Percentiles rank a stretch among this genome's conserved stretches.
Conservation (phyloP, 2,888 invertebrate genomes). For the Cryptocheilus praepositus region DNA sequence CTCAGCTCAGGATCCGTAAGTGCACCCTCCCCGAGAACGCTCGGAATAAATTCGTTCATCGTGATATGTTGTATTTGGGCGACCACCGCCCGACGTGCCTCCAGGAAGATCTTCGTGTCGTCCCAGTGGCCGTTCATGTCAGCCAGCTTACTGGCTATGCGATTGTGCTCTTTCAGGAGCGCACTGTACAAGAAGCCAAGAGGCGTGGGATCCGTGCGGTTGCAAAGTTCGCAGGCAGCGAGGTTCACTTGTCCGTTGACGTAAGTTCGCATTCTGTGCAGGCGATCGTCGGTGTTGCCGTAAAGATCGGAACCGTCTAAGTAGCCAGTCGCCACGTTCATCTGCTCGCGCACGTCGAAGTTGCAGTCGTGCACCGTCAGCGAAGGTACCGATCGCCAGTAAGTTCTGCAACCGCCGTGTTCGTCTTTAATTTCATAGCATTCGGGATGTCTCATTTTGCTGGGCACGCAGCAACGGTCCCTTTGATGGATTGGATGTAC, state of each 20-base stretch:
- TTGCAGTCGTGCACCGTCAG: slow-evolving; percentile 63
- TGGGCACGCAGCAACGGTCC: slow-evolving; percentile 61
- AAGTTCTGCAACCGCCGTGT: slow-evolving; percentile 78
- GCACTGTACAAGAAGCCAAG: slow-evolving; percentile 84
- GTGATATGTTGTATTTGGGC: slow-evolving; percentile 91
- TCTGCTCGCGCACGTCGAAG: slow-evolving; percentile 84
- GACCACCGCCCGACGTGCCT: slow-evolving; percentile 84
- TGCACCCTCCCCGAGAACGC: slow-evolving; percentile 83
- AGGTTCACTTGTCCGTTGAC: slow-evolving; percentile 83
- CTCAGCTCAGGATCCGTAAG: slow-evolving; percentile 80
- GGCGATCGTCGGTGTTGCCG: slow-evolving; percentile 84
- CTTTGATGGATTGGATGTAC: slow-evolving; percentile 76
- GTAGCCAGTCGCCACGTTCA: slow-evolving; percentile 90
- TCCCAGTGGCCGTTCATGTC: slow-evolving; percentile 87
- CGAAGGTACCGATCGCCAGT: slow-evolving; percentile 82
- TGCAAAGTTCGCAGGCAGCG: slow-evolving; percentile 80
- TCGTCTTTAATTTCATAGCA: slow-evolving; percentile 75
- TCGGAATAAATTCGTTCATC: slow-evolving; percentile 88
- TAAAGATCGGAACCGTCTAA: slow-evolving; percentile 90
- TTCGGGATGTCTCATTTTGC: slow-evolving; percentile 75
- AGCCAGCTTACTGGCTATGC: slow-evolving; percentile 83
- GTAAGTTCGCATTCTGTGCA: slow-evolving; percentile 83
- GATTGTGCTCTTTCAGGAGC: slow-evolving; percentile 86
- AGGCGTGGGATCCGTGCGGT: slow-evolving; percentile 76
- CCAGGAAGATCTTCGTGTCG: slow-evolving; percentile 85